These are phyloP conservation scores for Tachina lurida DNA, from an alignment of 2,888 invertebrate genomes.

Conservation along the genomic window DNA sequence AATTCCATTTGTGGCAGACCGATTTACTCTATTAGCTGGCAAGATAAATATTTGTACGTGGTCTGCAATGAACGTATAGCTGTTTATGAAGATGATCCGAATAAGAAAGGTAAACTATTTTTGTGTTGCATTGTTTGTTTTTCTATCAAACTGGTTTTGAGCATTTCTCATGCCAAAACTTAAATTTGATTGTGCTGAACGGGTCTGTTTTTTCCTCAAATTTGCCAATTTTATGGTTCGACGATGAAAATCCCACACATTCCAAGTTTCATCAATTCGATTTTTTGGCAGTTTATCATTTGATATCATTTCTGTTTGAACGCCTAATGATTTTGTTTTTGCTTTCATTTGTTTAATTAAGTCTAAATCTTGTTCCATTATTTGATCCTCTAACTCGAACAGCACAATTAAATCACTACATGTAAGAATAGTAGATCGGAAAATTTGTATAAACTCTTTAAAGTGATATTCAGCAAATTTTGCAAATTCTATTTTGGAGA, in stretches of 20 bases:
- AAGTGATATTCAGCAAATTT: slow-evolving; percentile 76
- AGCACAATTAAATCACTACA: slow-evolving; percentile 77
- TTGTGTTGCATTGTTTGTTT: slow-evolving; percentile 41
- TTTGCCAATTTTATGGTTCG: slow-evolving; percentile 88
- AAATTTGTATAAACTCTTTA: slow-evolving; percentile 73
- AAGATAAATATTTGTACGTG: slow-evolving; percentile 77
- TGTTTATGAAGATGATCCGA: slow-evolving; percentile 75
- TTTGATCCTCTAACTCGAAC: slow-evolving; percentile 75
- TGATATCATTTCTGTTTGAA: slow-evolving; percentile 89
- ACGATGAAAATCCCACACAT: slow-evolving; percentile 92
- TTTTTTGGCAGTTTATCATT: slow-evolving; percentile 80
- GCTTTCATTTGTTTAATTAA: slow-evolving; percentile 60
- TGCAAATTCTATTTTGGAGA: slow-evolving; percentile 75
- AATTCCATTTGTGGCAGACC: slow-evolving; percentile 78
- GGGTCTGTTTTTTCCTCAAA: slow-evolving; percentile 77
- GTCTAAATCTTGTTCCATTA: slow-evolving; percentile 74
- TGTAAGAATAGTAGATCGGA: slow-evolving; percentile 75
- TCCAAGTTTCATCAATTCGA: slow-evolving; percentile 89
- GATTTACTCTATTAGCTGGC: slow-evolving; percentile 81
- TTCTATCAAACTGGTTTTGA: slow-evolving; percentile 76
- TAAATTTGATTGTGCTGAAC: slow-evolving; percentile 78
- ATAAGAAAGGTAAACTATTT: slow-evolving; percentile 75
- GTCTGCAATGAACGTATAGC: slow-evolving; percentile 78
- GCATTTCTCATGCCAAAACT: slow-evolving; percentile 77
- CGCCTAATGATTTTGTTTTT: slow-evolving; percentile 83